These are phyloP conservation scores for Bagarius yarrelli DNA, from an alignment of 2,113 vertebrate species.

Conservation along the genomic window DNA sequence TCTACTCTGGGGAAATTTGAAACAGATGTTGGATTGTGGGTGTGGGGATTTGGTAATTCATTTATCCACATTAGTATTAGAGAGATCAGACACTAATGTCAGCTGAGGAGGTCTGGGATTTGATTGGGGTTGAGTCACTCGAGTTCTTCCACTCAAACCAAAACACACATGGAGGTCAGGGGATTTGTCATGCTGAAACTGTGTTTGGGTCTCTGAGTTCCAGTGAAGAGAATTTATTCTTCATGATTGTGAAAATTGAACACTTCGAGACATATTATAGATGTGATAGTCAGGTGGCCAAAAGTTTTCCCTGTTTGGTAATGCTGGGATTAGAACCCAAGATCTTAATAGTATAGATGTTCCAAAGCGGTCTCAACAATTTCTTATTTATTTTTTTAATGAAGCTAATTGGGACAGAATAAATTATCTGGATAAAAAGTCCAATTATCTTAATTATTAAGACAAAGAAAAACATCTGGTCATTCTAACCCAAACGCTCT, in stretches of 20 bases:
- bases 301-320: not conserved
- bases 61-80: not conserved
- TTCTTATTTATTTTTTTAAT: not conserved
- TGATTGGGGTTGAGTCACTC: not conserved
- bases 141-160: not conserved
- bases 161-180: not conserved
- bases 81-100: not conserved
- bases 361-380: not conserved
- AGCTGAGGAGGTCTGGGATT: not conserved
- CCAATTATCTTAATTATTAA: no score
- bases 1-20: no score
- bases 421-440: not conserved
- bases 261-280: not conserved
- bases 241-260: not conserved
- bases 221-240: not conserved
- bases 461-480: no score
- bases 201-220: not conserved
- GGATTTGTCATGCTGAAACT: not conserved
- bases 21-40: no score
- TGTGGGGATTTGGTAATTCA: not conserved
- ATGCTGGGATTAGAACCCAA: not conserved
- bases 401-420: not conserved
- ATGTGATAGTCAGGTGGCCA: not conserved
- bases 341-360: not conserved
- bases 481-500: no score